Conservation (phyloP, 1,140 invertebrate genomes). For the Pristionchus pacificus region DNA sequence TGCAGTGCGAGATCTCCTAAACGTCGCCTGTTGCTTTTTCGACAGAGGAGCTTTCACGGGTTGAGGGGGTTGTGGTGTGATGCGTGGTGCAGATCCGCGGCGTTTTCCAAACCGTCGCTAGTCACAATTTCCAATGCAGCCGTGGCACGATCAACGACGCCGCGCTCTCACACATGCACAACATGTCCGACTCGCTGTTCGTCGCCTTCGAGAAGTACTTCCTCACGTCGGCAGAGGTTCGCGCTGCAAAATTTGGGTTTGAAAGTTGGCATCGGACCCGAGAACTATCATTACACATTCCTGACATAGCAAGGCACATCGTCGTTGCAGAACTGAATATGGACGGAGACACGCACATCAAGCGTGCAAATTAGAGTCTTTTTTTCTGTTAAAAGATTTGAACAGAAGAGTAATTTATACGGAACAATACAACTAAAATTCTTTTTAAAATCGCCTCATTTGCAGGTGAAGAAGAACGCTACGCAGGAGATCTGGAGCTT, state of each 20-base stretch:
- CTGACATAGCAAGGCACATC: no score
- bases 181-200: conserved; percentile 56
- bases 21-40: background rate
- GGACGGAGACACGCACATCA: background rate
- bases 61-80: background rate
- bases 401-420: background rate
- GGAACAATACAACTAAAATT: conserved; percentile 1
- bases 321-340: no score
- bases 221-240: conserved; percentile 47
- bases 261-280: no score
- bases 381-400: background rate
- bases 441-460: background rate
- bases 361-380: background rate
- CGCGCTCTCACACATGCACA: conserved; percentile 50
- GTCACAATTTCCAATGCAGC: background rate
- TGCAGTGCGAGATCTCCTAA: background rate
- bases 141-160: conserved; percentile 16
- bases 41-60: background rate
- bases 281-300: no score
- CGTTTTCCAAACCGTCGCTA: background rate
- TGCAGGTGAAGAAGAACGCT: conserved; percentile 47
- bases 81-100: background rate
- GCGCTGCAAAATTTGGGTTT: background rate
- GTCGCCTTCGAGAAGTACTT: conserved; percentile 55
- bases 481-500: conserved; percentile 57